Base-by-base conservation (phyloP, 92 coral and sea anemone genomes). In the Palythoa caribaeorum region DNA sequence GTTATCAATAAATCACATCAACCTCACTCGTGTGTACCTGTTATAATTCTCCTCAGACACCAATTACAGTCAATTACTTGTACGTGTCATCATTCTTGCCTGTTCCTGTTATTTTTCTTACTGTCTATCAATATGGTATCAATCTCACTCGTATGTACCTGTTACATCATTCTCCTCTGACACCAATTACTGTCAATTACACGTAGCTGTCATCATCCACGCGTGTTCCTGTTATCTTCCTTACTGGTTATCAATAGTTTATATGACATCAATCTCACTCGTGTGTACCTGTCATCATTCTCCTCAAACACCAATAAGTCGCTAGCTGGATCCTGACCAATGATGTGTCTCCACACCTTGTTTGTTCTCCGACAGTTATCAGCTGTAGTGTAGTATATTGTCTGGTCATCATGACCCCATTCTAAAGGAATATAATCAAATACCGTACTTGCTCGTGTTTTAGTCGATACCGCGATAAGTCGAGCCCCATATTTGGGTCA, bases 301-400 rank as follows among this genome's bases (percentile, higher is more conserved):
- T 96, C 99, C 89, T 95, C 99, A 89, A 91, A 93, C 63, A 96
- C 85, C 83, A 93, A 80, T 3, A 84, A 80, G 73, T 97, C 99
- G 3, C 80, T 87, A n/a, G 77, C 78, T 50, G 89, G 80, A 71
- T 94, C 92, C 81, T 89, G 89, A 47, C 98, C 95, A 44, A 96
- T 85, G 9, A 76, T 77, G 78, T 97, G 98, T 52, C 83, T 83
- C 90, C 97, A 97, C 13, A 94, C 92, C 71, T 91, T 90, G 87
- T 91, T 73, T 39, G 96, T 91, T 79, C 99, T 85, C 14, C 87
- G 84, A 40, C 93, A 66, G 14, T 88, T 55, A 87, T 97, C 94
- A 40, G 92, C 87, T 40, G 96, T 95, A 1, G 96, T 95, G 85
- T 95, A 97, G 87, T 78, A 97, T 44, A 97, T 9, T 3, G 91